phyloP scores from a whole-genome alignment of 2,113 vertebrate genomes.

The Salvelinus fontinalis region DNA sequence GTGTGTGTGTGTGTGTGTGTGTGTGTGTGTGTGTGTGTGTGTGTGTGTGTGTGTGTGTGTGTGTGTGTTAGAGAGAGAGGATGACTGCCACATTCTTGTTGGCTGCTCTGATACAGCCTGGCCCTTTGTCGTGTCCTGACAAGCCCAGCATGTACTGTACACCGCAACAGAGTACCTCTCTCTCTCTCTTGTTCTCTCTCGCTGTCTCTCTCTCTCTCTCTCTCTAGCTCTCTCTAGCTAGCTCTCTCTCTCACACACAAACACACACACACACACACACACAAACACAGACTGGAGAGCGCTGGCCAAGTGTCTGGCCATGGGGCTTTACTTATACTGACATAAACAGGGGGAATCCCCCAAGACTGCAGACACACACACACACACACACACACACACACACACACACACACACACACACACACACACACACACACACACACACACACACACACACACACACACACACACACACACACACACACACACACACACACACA shows the following conservation, averaged over 20 bases:
- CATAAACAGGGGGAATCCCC: constrained; percentile 64
- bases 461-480: no score
- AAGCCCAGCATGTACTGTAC: constrained; percentile 35
- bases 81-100: constrained; percentile 72
- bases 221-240: constrained; percentile 32
- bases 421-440: no score
- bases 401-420: no score
- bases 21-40: no score
- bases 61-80: constrained; percentile 30
- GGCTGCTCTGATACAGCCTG: constrained; percentile 58
- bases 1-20: no score
- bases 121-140: constrained; percentile 71
- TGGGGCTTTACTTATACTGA: constrained; percentile 64
- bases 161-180: constrained; percentile 57
- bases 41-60: no score
- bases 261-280: no score
- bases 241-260: constrained; percentile 55
- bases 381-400: no score
- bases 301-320: constrained; percentile 72
- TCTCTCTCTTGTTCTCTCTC: constrained; percentile 33
- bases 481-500: no score
- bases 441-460: no score
- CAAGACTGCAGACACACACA: constrained; percentile 33
- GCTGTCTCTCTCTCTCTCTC: constrained; percentile 52
- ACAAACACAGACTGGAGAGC: constrained; percentile 23